These are phyloP conservation scores for Delphinapterus leucas DNA, from an alignment of 2,113 vertebrate genomes.

Conservation along the genomic window DNA sequence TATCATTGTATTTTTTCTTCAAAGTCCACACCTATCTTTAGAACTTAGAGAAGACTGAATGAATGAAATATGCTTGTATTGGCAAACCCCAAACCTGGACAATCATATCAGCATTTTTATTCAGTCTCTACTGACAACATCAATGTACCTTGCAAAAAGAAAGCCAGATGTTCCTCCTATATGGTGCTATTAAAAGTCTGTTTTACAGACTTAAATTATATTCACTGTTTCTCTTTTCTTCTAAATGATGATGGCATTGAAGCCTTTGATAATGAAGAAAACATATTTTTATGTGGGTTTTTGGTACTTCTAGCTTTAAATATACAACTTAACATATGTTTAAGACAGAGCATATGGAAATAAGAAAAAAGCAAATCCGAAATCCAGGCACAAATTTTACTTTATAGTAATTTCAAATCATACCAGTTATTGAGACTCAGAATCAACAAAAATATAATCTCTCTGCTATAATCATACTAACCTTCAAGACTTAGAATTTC, in stretches of 20 bases:
- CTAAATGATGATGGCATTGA: conserved; percentile 49
- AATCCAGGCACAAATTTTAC: conserved; percentile 74
- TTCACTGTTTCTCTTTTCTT: neutral
- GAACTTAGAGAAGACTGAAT: neutral
- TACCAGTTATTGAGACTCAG: neutral
- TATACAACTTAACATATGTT: conserved; percentile 82
- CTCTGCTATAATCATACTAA: neutral
- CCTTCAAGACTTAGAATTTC: neutral
- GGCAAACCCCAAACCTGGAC: conserved; percentile 19
- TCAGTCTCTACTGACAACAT: conserved; percentile 41
- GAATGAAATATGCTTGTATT: conserved; percentile 34
- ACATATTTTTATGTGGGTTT: conserved; percentile 81
- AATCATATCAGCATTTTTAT: neutral
- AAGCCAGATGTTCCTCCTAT: conserved; percentile 64
- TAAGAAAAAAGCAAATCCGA: conserved; percentile 79
- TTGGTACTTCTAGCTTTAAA: conserved; percentile 81
- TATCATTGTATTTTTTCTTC: neutral
- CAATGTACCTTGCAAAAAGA: neutral
- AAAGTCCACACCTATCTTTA: neutral
- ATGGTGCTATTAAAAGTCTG: conserved; percentile 54
- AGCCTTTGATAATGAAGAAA: conserved; percentile 80
- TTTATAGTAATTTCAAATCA: conserved; percentile 45
- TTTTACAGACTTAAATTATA: conserved; percentile 51
- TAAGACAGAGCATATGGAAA: conserved; percentile 82
- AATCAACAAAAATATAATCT: neutral